A percentile compares a stretch with the other conserved stretches of the same genome.
Conservation (phyloP, 2,113 vertebrate species). For the Phalacrocorax brasilianus region DNA sequence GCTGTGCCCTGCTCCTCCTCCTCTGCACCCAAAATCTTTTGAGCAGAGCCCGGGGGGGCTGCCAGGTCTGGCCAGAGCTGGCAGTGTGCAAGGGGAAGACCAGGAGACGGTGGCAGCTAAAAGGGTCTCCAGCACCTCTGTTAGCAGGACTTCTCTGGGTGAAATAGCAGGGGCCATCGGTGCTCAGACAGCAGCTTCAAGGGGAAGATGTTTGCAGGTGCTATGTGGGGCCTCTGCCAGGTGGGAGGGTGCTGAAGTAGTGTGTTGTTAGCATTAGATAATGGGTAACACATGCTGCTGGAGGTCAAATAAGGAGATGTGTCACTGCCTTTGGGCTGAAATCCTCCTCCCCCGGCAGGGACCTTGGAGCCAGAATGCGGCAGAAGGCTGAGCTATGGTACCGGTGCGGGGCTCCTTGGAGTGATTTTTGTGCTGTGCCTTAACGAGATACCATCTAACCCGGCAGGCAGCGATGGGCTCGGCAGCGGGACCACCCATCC, state of each 20-base stretch:
- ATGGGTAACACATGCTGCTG: neutral
- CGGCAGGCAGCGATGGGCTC: fast-evolving
- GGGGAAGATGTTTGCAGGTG: neutral
- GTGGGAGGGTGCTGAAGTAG: neutral
- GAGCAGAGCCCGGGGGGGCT: neutral
- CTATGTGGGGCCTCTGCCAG: neutral
- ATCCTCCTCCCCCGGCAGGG: neutral
- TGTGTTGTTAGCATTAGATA: neutral
- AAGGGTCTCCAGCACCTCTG: neutral
- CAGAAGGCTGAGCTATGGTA: neutral
- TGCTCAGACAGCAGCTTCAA: fast-evolving
- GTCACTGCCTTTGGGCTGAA: neutral
- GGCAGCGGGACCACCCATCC: fast-evolving
- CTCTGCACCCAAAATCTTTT: neutral
- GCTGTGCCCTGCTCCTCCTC: too few species aligned
- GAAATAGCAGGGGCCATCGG: fast-evolving
- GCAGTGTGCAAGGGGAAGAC: neutral
- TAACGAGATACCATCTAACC: fast-evolving
- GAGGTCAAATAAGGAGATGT: fast-evolving
- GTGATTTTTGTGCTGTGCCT: neutral
- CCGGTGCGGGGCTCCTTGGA: neutral
- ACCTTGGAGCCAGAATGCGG: neutral
- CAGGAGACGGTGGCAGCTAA: neutral
- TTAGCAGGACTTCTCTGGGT: neutral
- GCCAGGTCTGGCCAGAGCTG: neutral